Conservation (phyloP, 1,140 invertebrate species). For the Formica exsecta region DNA sequence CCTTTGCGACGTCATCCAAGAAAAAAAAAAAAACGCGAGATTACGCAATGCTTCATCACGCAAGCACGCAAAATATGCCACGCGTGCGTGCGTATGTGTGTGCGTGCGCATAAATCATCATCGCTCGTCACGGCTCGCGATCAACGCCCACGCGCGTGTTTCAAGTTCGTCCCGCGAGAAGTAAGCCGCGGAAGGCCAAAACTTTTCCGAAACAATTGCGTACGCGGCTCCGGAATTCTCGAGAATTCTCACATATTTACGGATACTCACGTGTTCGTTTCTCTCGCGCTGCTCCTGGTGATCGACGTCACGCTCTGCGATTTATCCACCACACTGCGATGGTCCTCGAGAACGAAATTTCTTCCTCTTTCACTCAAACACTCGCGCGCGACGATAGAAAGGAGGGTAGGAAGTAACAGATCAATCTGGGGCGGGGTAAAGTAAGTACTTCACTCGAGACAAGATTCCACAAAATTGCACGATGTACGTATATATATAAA, state of each 20-base stretch:
- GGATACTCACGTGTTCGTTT: conserved; percentile 47
- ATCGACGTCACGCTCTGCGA: background rate
- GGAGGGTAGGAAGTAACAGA: background rate
- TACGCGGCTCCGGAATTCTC: conserved; percentile 7
- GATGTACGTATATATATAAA: conserved; percentile 63
- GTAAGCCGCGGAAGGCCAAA: background rate
- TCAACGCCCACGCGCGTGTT: conserved; percentile 30
- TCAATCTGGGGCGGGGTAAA: background rate
- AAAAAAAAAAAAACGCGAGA: background rate
- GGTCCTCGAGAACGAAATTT: conserved; percentile 3
- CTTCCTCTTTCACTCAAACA: conserved; percentile 35
- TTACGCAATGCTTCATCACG: conserved; percentile 15
- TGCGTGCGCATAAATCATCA: background rate
- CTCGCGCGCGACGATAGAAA: conserved; percentile 48
- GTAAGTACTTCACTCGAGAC: conserved; percentile 18
- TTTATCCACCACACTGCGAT: conserved; percentile 39
- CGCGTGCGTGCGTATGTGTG: background rate
- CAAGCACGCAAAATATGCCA: conserved; percentile 29
- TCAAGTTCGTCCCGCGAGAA: conserved; percentile 35
- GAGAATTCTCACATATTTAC: too few species aligned
- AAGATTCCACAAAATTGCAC: conserved; percentile 20
- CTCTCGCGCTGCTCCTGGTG: background rate
- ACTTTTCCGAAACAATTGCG: background rate
- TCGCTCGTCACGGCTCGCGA: conserved; percentile 17
- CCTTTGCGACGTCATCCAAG: background rate